Conservation (phyloP, 2,113 vertebrate genomes). For the Herpetotheres cachinnans region DNA sequence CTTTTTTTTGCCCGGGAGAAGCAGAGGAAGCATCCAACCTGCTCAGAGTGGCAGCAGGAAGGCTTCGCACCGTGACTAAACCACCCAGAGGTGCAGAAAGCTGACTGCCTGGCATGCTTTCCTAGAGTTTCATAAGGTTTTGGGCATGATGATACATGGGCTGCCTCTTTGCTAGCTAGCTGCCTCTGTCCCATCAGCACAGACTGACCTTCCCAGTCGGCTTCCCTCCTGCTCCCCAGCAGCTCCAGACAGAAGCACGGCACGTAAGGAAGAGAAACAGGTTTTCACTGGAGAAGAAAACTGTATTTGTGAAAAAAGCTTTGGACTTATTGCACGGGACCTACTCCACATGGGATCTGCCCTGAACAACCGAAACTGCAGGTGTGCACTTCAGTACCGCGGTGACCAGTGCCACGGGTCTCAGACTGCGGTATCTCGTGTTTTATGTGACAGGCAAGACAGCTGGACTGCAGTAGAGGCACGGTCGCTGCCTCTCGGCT, state of each 20-base stretch:
- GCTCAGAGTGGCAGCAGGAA: not conserved
- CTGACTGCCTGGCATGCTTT: rapidly evolving
- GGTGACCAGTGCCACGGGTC: rapidly evolving
- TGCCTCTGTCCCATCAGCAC: too few relatives aligned
- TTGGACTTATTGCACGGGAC: not conserved
- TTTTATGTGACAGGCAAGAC: not conserved
- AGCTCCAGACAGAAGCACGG: not conserved
- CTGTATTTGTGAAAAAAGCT: not conserved
- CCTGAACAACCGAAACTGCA: too few relatives aligned
- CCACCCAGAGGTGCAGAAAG: not conserved
- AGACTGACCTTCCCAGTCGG: rapidly evolving
- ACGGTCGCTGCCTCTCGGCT: not conserved
- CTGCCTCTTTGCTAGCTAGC: not conserved
- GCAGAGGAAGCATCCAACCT: not conserved
- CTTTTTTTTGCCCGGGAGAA: not conserved
- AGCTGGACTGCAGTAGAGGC: not conserved
- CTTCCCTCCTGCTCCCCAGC: not conserved
- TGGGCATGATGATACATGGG: rapidly evolving
- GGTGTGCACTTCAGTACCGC: rapidly evolving
- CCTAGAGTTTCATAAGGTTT: rapidly evolving
- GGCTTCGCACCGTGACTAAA: not conserved
- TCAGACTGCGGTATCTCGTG: not conserved
- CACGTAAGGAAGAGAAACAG: rapidly evolving
- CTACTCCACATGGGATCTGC: rapidly evolving
- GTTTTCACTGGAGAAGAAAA: not conserved